Percentiles rank a stretch among this genome's conserved stretches.
Conservation (phyloP, 2,113 vertebrate genomes). For the Progne subis region DNA sequence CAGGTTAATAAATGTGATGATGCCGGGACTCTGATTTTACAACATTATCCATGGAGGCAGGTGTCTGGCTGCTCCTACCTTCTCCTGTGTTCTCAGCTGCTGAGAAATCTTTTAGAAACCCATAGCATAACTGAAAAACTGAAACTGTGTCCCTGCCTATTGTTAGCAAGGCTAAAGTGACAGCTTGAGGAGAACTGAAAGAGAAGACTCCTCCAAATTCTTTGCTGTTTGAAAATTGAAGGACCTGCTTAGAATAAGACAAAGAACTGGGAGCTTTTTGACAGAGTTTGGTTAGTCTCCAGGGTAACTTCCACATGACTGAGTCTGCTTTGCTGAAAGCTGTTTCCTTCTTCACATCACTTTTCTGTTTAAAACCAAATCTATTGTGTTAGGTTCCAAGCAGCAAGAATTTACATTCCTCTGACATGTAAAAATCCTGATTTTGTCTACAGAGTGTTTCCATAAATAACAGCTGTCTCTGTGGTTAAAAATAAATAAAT, state of each 20-base stretch:
- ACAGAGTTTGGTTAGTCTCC: background rate
- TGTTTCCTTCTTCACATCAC: background rate
- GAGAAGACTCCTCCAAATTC: constrained; percentile 44
- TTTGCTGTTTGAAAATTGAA: constrained; percentile 23
- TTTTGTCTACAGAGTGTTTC: background rate
- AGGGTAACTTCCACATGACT: constrained; percentile 15
- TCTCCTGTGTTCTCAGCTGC: background rate
- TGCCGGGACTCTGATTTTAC: background rate
- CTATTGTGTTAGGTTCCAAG: background rate
- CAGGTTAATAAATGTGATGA: background rate
- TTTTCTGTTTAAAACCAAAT: background rate
- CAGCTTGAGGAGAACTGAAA: constrained; percentile 19
- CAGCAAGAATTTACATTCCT: background rate
- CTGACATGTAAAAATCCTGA: background rate
- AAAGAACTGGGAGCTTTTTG: background rate
- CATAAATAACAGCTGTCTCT: background rate
- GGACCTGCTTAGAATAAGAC: background rate
- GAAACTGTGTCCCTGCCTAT: background rate
- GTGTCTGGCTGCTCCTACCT: background rate
- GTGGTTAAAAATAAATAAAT: too few species aligned
- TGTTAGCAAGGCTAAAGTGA: background rate
- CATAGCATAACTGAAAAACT: background rate
- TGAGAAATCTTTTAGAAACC: background rate
- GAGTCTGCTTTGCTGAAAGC: constrained; percentile 26
- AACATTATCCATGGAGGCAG: background rate